phyloP scores from a whole-genome alignment of 2,797 vertebrate species.

The Falco novaeseelandiae region DNA sequence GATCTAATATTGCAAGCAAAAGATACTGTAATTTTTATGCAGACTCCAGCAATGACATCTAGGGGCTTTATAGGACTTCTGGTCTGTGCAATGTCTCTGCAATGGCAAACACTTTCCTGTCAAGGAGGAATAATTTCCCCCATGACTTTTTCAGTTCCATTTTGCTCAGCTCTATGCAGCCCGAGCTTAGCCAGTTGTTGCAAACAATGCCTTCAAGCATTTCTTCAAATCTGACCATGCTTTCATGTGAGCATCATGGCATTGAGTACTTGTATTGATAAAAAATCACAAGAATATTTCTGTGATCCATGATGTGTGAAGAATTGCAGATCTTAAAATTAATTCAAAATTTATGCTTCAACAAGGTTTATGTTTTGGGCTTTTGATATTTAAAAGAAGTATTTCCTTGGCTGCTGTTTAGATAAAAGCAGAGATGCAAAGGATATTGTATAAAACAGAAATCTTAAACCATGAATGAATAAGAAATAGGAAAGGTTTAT shows the following conservation, averaged over 20 bases:
- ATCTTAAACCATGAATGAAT: not conserved
- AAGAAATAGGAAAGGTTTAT: not conserved
- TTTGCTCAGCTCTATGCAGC: not conserved
- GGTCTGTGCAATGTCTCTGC: accelerated
- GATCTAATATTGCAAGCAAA: not conserved
- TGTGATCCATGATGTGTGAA: not conserved
- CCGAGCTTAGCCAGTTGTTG: not conserved
- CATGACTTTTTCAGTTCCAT: not conserved
- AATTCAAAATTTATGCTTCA: not conserved
- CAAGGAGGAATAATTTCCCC: not conserved
- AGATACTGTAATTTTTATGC: not conserved
- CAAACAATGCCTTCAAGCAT: not conserved
- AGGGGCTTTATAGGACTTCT: not conserved
- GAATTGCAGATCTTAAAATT: not conserved
- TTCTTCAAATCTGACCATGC: not conserved
- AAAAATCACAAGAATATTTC: not conserved
- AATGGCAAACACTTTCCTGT: not conserved
- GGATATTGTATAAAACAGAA: not conserved
- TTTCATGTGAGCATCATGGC: not conserved
- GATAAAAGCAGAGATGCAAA: not conserved
- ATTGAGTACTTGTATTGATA: not conserved
- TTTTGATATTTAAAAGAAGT: not conserved
- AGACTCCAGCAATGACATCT: not conserved
- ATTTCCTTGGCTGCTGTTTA: not conserved
- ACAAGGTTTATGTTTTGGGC: not conserved